These are phyloP conservation scores for Agrypnus murinus DNA, from an alignment of 2,888 invertebrate genomes.

Conservation along the genomic window DNA sequence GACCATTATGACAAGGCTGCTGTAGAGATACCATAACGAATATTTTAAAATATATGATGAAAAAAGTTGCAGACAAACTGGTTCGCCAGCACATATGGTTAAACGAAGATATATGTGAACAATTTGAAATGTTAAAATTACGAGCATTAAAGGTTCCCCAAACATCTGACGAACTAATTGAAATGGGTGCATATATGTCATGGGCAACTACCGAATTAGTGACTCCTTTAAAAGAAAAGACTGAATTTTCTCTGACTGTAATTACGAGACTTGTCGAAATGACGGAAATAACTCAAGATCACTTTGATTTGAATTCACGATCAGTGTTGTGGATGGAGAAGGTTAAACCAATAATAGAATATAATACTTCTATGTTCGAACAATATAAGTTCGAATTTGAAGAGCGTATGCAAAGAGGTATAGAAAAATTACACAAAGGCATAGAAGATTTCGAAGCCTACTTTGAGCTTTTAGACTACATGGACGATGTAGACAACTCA, in stretches of 20 bases:
- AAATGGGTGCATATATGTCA: constrained; percentile 85
- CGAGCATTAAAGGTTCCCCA: constrained; percentile 83
- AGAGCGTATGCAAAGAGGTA: constrained; percentile 81
- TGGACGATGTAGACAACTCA: constrained; percentile 87
- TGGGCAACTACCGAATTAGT: constrained; percentile 84
- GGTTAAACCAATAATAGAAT: constrained; percentile 88
- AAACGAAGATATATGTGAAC: constrained; percentile 80
- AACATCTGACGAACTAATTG: constrained; percentile 87
- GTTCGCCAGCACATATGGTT: constrained; percentile 78
- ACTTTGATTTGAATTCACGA: constrained; percentile 85
- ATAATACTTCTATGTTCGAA: constrained; percentile 87
- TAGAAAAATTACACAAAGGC: constrained; percentile 81
- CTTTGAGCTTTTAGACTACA: constrained; percentile 85
- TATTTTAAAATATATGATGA: constrained; percentile 76
- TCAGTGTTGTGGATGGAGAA: constrained; percentile 89
- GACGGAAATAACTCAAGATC: constrained; percentile 82
- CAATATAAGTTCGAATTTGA: constrained; percentile 89
- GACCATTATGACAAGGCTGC: constrained; percentile 77
- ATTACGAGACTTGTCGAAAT: constrained; percentile 84
- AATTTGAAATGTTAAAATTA: constrained; percentile 82
- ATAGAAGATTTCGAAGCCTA: constrained; percentile 83
- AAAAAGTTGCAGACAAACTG: constrained; percentile 78
- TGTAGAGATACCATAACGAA: constrained; percentile 78
- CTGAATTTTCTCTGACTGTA: constrained; percentile 79
- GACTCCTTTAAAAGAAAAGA: constrained; percentile 80